Conservation (phyloP, 2,888 invertebrate species). For the Apotomis turbidana region DNA sequence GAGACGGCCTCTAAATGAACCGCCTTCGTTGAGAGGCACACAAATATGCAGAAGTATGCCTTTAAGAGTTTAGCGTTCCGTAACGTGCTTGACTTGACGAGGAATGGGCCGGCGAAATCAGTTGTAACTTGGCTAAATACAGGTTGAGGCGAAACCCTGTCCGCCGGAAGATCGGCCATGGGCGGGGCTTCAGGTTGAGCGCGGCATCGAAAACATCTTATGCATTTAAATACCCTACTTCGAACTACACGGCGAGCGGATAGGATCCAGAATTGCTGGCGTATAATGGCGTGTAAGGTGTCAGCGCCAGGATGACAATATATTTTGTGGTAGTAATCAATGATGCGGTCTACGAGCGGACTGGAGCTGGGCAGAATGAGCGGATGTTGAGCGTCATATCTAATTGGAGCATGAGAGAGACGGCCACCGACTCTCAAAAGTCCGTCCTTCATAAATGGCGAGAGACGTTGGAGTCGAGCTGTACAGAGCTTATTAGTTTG, state of each 20-base stretch:
- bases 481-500: background rate
- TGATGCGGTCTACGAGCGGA: slow-evolving; percentile 6
- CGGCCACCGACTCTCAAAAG: slow-evolving; percentile 20
- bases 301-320: slow-evolving; percentile 2
- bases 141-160: background rate
- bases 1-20: background rate
- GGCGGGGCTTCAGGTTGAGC: background rate
- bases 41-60: slow-evolving; percentile 8
- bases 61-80: background rate
- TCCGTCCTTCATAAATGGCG: slow-evolving; percentile 3
- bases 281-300: too few relatives aligned
- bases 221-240: background rate
- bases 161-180: slow-evolving; percentile 5
- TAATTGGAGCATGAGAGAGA: slow-evolving; percentile 3
- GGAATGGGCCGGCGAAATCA: slow-evolving; percentile 1
- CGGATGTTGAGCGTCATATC: slow-evolving; percentile 1
- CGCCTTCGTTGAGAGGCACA: slow-evolving; percentile 9
- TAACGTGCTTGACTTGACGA: background rate
- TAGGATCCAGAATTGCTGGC: background rate
- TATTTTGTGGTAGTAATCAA: slow-evolving; percentile 2
- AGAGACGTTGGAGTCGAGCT: slow-evolving; percentile 9
- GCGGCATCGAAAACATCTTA: background rate
- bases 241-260: background rate
- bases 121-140: background rate
- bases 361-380: slow-evolving; percentile 8